phyloP scores from a whole-genome alignment of 2,888 invertebrate genomes.

The Athripsodes cinereus region DNA sequence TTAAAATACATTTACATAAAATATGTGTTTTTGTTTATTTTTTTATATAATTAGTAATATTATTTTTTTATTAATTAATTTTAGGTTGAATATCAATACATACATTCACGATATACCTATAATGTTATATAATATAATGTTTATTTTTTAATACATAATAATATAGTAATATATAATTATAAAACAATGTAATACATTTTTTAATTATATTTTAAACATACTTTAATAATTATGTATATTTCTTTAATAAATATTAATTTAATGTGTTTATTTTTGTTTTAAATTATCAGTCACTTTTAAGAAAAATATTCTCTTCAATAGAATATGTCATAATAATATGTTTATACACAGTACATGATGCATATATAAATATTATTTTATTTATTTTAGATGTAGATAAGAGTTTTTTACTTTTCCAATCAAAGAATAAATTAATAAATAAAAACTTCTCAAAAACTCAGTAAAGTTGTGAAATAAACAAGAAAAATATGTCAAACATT shows the following conservation, averaged over 20 bases:
- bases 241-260: slow-evolving; percentile 25
- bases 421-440: too few species aligned
- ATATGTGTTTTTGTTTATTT: slow-evolving; percentile 10
- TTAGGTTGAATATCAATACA: slow-evolving; percentile 23
- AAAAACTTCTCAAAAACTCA: too few species aligned
- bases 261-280: slow-evolving; percentile 21
- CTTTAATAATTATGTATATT: neutral
- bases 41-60: slow-evolving; percentile 19
- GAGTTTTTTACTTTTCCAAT: too few species aligned
- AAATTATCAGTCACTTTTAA: slow-evolving; percentile 27
- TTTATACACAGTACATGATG: slow-evolving; percentile 21
- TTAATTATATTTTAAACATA: neutral
- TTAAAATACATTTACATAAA: slow-evolving; percentile 21
- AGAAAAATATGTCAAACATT: too few species aligned
- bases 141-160: slow-evolving; percentile 23
- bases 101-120: slow-evolving; percentile 22
- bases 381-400: too few species aligned
- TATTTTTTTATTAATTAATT: slow-evolving; percentile 15
- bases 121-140: neutral
- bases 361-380: slow-evolving; percentile 12
- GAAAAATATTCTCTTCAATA: slow-evolving; percentile 27
- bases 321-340: too few species aligned
- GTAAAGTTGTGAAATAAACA: too few species aligned
- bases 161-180: slow-evolving; percentile 11
- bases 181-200: too few species aligned